Percentiles rank a stretch among this genome's conserved stretches.
phyloP scores from a whole-genome alignment of 1,140 invertebrate species.

The Cydia pomonella region DNA sequence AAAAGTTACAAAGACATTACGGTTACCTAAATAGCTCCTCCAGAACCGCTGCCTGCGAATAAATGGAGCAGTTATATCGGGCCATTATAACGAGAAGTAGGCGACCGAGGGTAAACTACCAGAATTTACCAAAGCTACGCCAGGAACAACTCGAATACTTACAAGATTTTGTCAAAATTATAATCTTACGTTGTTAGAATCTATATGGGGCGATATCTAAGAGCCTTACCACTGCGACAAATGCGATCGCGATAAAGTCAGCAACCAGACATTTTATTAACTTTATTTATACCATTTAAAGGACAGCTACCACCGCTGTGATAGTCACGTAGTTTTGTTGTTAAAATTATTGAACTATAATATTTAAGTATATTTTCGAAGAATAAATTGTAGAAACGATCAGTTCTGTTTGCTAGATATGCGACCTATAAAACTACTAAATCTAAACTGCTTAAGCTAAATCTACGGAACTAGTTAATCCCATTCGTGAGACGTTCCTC shows the following conservation, averaged over 20 bases:
- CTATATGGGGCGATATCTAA: neutral
- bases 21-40: neutral
- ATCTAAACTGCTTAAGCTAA: neutral
- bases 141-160: neutral
- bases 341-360: too few relatives aligned
- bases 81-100: constrained; percentile 2
- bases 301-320: too few relatives aligned
- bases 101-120: constrained; percentile 6
- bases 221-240: too few relatives aligned
- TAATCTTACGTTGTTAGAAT: neutral
- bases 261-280: too few relatives aligned
- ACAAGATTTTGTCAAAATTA: neutral
- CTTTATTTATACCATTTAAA: too few relatives aligned
- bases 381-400: neutral
- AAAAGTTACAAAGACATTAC: neutral
- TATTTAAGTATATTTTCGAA: too few relatives aligned
- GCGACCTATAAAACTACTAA: neutral
- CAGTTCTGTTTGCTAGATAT: neutral
- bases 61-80: neutral
- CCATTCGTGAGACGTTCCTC: neutral
- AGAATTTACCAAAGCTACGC: neutral
- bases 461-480: constrained; percentile 27
- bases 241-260: too few relatives aligned
- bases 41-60: neutral
- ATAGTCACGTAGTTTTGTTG: too few relatives aligned